These are phyloP conservation scores for Hylaeus volcanicus DNA, from an alignment of 1,140 invertebrate genomes.

Conservation along the genomic window DNA sequence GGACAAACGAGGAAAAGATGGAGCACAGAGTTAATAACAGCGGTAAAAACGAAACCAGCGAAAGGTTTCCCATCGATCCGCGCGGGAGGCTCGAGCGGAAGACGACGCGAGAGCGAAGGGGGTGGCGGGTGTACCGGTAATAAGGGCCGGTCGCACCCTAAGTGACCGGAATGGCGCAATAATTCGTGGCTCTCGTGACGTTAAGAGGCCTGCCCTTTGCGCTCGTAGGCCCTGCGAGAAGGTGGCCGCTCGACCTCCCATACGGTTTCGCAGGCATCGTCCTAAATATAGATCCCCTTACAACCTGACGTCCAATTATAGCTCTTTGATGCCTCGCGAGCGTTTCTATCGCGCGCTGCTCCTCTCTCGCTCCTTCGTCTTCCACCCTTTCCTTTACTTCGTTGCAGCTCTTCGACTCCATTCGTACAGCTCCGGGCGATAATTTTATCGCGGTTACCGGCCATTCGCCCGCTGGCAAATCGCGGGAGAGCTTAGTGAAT, in stretches of 20 bases:
- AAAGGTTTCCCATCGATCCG: constrained; percentile 28
- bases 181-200: constrained; percentile 78
- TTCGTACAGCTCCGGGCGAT: constrained; percentile 48
- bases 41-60: neutral
- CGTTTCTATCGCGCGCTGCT: constrained; percentile 60
- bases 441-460: constrained; percentile 70
- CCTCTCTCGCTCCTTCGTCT: neutral
- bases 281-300: constrained; percentile 76
- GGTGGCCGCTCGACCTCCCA: constrained; percentile 61
- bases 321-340: constrained; percentile 76
- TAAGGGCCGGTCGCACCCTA: constrained; percentile 77
- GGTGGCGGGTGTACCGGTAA: constrained; percentile 68
- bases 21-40: neutral
- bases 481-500: constrained; percentile 32
- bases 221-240: constrained; percentile 63
- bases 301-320: constrained; percentile 77
- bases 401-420: neutral
- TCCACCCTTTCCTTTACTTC: neutral
- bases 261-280: constrained; percentile 71
- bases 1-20: neutral
- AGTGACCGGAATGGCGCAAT: constrained; percentile 79
- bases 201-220: constrained; percentile 77
- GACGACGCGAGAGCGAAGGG: constrained; percentile 7
- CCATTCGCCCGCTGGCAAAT: constrained; percentile 39
- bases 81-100: neutral